Conservation (phyloP, 2,797 vertebrate genomes). For the Acrossocheilus fasciatus region DNA sequence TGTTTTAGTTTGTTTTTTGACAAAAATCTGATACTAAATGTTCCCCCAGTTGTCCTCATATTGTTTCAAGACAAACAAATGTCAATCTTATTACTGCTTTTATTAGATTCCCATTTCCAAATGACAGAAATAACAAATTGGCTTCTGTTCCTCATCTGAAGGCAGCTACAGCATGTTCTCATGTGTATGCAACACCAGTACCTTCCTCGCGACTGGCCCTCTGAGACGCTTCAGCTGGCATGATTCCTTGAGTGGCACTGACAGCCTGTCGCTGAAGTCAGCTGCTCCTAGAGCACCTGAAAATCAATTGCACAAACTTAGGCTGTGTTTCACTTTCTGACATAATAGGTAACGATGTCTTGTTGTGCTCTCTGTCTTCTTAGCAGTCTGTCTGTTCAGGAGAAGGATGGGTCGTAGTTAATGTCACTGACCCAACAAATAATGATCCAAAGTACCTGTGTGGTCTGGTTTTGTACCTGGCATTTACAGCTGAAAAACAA, state of each 20-base stretch:
- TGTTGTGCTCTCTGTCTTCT: constrained; percentile 37
- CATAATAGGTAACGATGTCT: constrained; percentile 53
- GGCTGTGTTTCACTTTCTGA: constrained; percentile 63
- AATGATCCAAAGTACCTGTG: neutral
- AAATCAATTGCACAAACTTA: constrained; percentile 73
- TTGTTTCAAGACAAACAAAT: neutral
- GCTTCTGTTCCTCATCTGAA: neutral
- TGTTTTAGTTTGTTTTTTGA: neutral
- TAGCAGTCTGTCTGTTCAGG: constrained; percentile 22
- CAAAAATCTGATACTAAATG: neutral
- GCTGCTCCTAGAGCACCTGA: constrained; percentile 71
- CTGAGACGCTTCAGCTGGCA: constrained; percentile 66
- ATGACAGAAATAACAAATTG: neutral
- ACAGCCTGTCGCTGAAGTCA: constrained; percentile 72
- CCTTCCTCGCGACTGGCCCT: constrained; percentile 65
- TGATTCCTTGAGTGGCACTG: constrained; percentile 69
- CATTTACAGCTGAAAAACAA: neutral
- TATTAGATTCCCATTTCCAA: neutral
- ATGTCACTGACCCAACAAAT: constrained; percentile 25
- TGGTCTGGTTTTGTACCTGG: constrained; percentile 2
- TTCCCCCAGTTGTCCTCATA: neutral
- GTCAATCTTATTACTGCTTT: neutral
- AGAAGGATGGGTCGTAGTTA: constrained; percentile 20
- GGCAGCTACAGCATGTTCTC: constrained; percentile 55
- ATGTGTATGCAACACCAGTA: constrained; percentile 63